Conservation (phyloP, 2,888 invertebrate genomes). For the Drosophila borborema region DNA sequence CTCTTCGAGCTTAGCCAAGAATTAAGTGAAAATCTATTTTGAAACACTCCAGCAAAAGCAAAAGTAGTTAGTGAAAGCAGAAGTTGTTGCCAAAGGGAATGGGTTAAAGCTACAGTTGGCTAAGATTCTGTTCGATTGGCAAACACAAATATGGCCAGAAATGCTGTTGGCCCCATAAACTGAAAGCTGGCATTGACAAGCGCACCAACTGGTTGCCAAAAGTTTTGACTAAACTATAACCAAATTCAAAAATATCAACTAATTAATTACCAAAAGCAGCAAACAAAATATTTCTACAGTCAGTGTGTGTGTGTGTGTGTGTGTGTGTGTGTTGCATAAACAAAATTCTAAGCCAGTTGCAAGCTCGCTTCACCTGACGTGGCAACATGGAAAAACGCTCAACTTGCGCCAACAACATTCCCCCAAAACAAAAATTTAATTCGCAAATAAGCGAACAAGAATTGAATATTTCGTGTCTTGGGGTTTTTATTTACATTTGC, state of each 20-base stretch:
- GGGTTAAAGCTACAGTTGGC: not conserved
- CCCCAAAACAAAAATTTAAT: conserved; percentile 45
- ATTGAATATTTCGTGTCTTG: conserved; percentile 61
- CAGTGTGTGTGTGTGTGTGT: conserved; percentile 34
- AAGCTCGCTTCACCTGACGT: conserved; percentile 69
- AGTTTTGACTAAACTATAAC: conserved; percentile 26
- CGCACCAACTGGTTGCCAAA: conserved; percentile 63
- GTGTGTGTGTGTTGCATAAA: conserved; percentile 39
- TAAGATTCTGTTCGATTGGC: conserved; percentile 4
- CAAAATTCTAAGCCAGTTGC: conserved; percentile 68
- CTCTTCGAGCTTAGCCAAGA: conserved; percentile 27
- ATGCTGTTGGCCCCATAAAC: conserved; percentile 34
- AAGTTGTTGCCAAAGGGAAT: not conserved
- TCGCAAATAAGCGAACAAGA: conserved; percentile 43
- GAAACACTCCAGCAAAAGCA: conserved; percentile 25
- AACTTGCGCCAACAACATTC: conserved; percentile 69
- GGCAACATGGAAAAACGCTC: conserved; percentile 73
- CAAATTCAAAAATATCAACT: conserved; percentile 57
- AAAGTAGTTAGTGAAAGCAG: conserved; percentile 32
- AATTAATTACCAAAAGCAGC: conserved; percentile 69
- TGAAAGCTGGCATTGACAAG: conserved; percentile 57
- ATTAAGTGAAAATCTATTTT: conserved; percentile 19
- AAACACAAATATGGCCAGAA: conserved; percentile 13
- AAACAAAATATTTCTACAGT: conserved; percentile 51
- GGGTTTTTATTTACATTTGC: conserved; percentile 74